A percentile compares a stretch with the other conserved stretches of the same genome.
phyloP scores from a whole-genome alignment of 2,113 vertebrate species.

The Rhagologus leucostigma region DNA sequence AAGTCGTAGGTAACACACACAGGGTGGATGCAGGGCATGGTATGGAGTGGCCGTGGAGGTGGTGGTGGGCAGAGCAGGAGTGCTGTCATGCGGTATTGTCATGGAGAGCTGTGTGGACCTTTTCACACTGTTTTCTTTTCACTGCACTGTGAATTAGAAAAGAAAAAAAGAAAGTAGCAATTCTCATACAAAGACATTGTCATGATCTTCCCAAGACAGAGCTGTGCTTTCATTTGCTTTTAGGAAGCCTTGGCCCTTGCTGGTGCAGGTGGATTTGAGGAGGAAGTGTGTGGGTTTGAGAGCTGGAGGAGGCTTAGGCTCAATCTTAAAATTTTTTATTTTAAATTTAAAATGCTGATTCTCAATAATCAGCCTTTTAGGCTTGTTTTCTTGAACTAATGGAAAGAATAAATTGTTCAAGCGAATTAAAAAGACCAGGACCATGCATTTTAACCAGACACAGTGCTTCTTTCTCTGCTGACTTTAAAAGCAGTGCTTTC shows the following conservation, averaged over 20 bases:
- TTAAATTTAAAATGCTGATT: background rate
- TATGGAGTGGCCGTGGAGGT: background rate
- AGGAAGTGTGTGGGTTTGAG: background rate
- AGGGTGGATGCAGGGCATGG: background rate
- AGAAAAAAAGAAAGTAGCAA: too few relatives aligned
- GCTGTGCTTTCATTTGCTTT: background rate
- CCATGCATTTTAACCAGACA: background rate
- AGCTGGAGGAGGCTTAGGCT: background rate
- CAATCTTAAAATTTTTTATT: background rate
- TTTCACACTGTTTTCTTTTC: background rate
- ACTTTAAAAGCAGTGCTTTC: background rate
- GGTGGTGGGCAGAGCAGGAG: background rate
- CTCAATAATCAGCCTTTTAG: background rate
- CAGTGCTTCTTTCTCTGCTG: background rate
- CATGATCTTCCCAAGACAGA: background rate
- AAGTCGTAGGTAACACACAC: accelerated
- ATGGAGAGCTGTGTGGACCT: background rate
- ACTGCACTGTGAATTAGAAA: background rate
- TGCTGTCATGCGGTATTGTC: accelerated
- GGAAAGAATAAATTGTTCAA: background rate
- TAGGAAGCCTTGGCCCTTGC: background rate
- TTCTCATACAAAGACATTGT: background rate
- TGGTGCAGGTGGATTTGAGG: background rate
- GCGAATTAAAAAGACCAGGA: background rate
- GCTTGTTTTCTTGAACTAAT: background rate